These are phyloP conservation scores for Drosophila tsacasi DNA, from an alignment of 1,140 invertebrate genomes.

Conservation along the genomic window DNA sequence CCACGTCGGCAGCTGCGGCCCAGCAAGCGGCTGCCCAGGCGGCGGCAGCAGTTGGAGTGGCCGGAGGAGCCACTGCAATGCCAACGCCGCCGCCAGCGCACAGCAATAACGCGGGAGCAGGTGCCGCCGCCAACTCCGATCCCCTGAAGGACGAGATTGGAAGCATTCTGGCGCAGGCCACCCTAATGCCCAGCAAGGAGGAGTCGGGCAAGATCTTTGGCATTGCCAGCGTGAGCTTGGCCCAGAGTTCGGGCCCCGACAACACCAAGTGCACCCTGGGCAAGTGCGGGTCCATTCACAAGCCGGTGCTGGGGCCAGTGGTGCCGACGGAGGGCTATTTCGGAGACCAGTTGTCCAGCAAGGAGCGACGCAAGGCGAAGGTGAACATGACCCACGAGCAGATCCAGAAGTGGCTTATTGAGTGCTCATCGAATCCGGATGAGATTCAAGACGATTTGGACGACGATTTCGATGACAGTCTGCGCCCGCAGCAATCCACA, in stretches of 20 bases:
- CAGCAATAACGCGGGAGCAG: constrained; percentile 10
- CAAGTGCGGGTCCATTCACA: constrained; percentile 85
- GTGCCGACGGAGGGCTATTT: constrained; percentile 83
- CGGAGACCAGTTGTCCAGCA: constrained; percentile 78
- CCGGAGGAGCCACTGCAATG: constrained; percentile 8
- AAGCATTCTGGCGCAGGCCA: constrained; percentile 77
- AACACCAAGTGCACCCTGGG: constrained; percentile 84
- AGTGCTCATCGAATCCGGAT: constrained; percentile 87
- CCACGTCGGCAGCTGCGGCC: constrained; percentile 62
- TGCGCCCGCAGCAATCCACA: constrained; percentile 68
- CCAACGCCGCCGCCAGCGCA: constrained; percentile 40
- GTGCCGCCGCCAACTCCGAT: constrained; percentile 45
- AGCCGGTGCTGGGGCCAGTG: constrained; percentile 80
- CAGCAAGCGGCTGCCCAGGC: constrained; percentile 35
- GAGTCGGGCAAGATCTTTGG: constrained; percentile 85
- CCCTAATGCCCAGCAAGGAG: constrained; percentile 85
- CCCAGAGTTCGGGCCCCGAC: constrained; percentile 83
- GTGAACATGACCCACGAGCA: constrained; percentile 91
- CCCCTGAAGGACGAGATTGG: constrained; percentile 79
- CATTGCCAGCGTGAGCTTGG: constrained; percentile 85
- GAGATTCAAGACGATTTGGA: constrained; percentile 87
- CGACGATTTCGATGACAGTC: constrained; percentile 80
- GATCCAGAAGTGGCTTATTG: constrained; percentile 90
- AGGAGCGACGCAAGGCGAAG: constrained; percentile 87
- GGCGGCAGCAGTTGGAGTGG: constrained; percentile 3